Percentiles rank a stretch among this genome's conserved stretches.
Conservation (phyloP, 2,113 vertebrate species). For the human region GRCh38 chr13:93900001-93900500, state of each 20-base stretch:
- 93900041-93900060: not conserved
- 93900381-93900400: conserved; percentile 56
- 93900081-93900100: conserved; percentile 16
- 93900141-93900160: conserved; percentile 76
- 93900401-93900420: not conserved
- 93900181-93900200: conserved; percentile 82
- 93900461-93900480: conserved; percentile 1
- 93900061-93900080: not conserved
- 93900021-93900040: conserved; percentile 21
- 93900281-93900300: conserved; percentile 72
- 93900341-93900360: conserved; percentile 75
- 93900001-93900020: conserved; percentile 21
- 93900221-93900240: conserved; percentile 80
- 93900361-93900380: conserved; percentile 53
- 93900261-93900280: conserved; percentile 76
- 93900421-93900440: conserved; percentile 25
- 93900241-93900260: conserved; percentile 84
- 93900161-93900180: conserved; percentile 78
- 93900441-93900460: not conserved
- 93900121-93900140: conserved; percentile 69
- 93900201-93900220: conserved; percentile 85
- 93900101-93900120: conserved; percentile 63
- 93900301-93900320: conserved; percentile 71
- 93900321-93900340: conserved; percentile 61
- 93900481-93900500: not conserved